These are phyloP conservation scores for Tinea semifulvella DNA, from an alignment of 2,888 invertebrate species.

Conservation along the genomic window DNA sequence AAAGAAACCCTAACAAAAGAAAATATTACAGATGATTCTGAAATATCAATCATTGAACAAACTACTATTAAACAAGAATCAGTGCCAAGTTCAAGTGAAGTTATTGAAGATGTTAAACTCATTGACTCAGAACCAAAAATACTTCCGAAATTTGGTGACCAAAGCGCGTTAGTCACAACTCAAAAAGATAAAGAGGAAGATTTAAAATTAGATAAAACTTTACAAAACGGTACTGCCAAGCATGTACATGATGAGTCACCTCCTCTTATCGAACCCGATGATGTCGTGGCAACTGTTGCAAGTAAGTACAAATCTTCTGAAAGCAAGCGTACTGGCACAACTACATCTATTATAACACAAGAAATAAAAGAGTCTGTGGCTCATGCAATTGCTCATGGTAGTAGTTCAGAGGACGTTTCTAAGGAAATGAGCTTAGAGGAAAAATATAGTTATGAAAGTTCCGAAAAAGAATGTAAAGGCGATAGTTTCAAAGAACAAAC, in stretches of 20 bases:
- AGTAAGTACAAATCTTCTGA: background rate
- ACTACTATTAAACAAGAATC: no score
- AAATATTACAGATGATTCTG: background rate
- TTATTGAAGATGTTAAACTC: no score
- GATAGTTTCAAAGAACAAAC: background rate
- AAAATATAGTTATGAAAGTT: slow-evolving; percentile 50
- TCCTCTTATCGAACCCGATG: background rate
- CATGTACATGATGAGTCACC: background rate
- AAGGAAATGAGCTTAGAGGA: slow-evolving; percentile 55
- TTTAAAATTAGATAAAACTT: background rate
- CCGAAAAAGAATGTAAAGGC: slow-evolving; percentile 33
- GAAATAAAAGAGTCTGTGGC: background rate
- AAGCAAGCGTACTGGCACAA: no score
- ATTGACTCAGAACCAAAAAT: background rate
- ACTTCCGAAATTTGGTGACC: background rate
- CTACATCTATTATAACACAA: background rate
- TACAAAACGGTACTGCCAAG: background rate
- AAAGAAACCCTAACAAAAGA: background rate
- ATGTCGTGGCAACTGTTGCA: background rate
- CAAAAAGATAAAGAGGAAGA: background rate
- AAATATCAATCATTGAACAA: background rate
- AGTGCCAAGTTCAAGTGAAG: no score
- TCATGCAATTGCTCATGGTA: slow-evolving; percentile 22
- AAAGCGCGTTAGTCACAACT: no score
- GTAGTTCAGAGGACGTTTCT: slow-evolving; percentile 52